Base-by-base conservation (phyloP, 2,888 invertebrate species). In the Limnephilus rhombicus region DNA sequence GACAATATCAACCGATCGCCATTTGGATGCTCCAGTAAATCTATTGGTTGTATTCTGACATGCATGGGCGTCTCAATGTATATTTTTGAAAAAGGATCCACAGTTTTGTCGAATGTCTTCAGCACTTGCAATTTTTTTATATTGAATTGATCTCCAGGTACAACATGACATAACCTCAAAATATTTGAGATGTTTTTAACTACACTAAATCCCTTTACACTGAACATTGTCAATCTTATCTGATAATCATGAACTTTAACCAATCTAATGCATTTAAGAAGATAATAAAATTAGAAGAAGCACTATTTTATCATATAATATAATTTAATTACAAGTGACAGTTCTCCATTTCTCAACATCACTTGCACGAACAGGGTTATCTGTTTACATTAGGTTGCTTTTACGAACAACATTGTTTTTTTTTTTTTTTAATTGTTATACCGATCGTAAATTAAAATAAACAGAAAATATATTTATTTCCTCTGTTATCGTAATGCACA, bases 1-100 rank as follows among this genome's bases (percentile, higher is more conserved):
- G 95, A 95, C 95, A 96, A 96, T 92, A 95, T 96, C 86, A 96
- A 94, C 94, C 95, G 96, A 94, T 96, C 95, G 92, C 96, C 96
- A 90, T 96, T 95, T 87, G 95, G 95, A 80, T 96, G 91, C 92
- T 96, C 95, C 91, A 96, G 95, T 0, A 96, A 95, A 93, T 96
- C 96, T 93, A 96, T 96, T 3, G 96, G 96, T 93, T 95, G 95
- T 86, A 96, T 95, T 94, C 95, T 96, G 85, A 96, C 96, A 94
- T 96, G 96, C 94, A 96, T 96, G 49, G 96, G 96, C 92, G 96
- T 96, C 92, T 96, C 96, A 31, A 96, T 95, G 92, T 96, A 96
- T 91, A 96, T 96, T 93, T 95, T 95, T 29, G 96, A 96, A 93
- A 95, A 96, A 90, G 95, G 95, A 90, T 96, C 96, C 93, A 96